Evolutionary conservation across 2,888 invertebrate species (phyloP).

Genomic region (Parasteatoda lunata): DNA sequence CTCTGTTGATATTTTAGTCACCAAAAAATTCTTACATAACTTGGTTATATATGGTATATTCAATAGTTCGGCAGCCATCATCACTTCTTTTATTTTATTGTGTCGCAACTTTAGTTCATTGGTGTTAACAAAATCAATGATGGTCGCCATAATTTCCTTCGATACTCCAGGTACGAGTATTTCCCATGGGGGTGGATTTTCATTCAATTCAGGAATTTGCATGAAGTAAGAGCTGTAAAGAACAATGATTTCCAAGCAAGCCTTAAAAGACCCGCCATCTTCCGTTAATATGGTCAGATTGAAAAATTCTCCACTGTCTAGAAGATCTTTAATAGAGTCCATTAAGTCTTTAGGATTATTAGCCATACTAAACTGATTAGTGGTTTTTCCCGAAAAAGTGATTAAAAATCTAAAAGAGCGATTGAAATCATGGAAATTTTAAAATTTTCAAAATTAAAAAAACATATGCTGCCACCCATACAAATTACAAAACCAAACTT

Average conservation of each 20-base stretch:
- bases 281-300: slow-evolving; percentile 38
- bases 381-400: no score
- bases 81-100: slow-evolving; percentile 82
- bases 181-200: slow-evolving; percentile 78
- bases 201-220: slow-evolving; percentile 78
- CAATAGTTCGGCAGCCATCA: slow-evolving; percentile 83
- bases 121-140: slow-evolving; percentile 85
- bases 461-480: no score
- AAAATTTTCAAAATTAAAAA: no score
- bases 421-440: no score
- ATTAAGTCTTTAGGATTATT: not conserved
- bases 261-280: slow-evolving; percentile 77
- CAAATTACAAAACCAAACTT: no score
- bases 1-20: slow-evolving; percentile 79
- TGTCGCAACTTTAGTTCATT: slow-evolving; percentile 80
- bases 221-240: slow-evolving; percentile 84
- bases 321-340: slow-evolving; percentile 30
- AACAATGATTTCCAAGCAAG: slow-evolving; percentile 83
- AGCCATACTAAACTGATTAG: no score
- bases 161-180: slow-evolving; percentile 77
- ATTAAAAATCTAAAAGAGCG: no score
- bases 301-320: slow-evolving; percentile 29
- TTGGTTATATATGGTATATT: slow-evolving; percentile 83
- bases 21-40: slow-evolving; percentile 81
- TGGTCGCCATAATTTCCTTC: slow-evolving; percentile 78